Conservation (phyloP, 2,113 vertebrate species). For the Pteropus alecto region DNA sequence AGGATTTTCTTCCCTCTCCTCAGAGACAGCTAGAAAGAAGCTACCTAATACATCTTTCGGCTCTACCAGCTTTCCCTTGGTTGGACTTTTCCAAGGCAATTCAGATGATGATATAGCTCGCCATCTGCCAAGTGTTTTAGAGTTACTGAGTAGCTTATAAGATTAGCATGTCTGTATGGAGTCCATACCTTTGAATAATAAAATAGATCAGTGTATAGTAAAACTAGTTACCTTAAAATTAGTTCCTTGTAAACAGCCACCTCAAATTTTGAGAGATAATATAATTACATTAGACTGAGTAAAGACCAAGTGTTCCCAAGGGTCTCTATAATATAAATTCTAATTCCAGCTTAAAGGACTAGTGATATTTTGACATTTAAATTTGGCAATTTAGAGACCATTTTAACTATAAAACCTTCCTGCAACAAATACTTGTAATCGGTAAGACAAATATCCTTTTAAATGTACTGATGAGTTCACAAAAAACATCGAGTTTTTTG, state of each 20-base stretch:
- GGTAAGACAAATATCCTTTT: background rate
- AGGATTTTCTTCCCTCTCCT: background rate
- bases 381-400: conserved; percentile 2
- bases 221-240: conserved; percentile 1
- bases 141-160: background rate
- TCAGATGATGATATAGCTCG: background rate
- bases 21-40: background rate
- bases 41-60: background rate
- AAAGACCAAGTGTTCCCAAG: background rate
- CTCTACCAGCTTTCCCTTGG: background rate
- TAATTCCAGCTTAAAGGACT: background rate
- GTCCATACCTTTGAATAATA: background rate
- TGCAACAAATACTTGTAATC: conserved; percentile 13
- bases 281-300: background rate
- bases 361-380: background rate
- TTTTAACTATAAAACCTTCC: background rate
- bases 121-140: background rate
- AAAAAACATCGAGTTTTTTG: background rate
- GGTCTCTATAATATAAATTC: conserved; percentile 20
- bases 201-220: background rate
- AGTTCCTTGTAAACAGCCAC: background rate
- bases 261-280: background rate
- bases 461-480: background rate
- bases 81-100: background rate
- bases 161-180: background rate